Evolutionary conservation across 2,797 vertebrate genomes (phyloP).

Genomic region (Allobates femoralis): DNA sequence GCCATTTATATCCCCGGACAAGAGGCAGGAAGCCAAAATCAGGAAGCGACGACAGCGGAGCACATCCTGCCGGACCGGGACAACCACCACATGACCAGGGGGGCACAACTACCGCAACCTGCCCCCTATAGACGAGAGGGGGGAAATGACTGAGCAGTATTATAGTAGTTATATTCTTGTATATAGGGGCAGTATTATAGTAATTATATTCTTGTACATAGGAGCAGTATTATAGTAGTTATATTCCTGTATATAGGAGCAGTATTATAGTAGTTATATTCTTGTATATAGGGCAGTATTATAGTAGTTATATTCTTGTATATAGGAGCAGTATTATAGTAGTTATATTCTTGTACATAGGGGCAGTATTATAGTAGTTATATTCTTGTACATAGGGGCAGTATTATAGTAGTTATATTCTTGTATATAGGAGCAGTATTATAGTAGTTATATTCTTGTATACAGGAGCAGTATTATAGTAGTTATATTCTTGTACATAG

Average conservation of each 20-base stretch:
- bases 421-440: no score
- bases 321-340: background rate
- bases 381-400: background rate
- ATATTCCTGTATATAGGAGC: background rate
- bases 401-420: background rate
- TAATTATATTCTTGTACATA: background rate
- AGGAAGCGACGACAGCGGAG: background rate
- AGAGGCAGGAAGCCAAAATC: conserved; percentile 9
- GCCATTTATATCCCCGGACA: background rate
- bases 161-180: no score
- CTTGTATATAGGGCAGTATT: background rate
- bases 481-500: no score
- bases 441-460: background rate
- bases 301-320: background rate
- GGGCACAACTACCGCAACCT: no score
- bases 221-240: background rate
- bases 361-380: background rate
- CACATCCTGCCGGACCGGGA: background rate
- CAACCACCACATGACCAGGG: no score
- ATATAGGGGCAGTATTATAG: no score
- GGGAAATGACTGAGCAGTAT: background rate
- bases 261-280: background rate
- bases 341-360: no score
- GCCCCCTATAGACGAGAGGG: background rate
- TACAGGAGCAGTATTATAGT: background rate